These are phyloP conservation scores for Pluvialis apricaria DNA, from an alignment of 2,113 vertebrate genomes.

Conservation along the genomic window DNA sequence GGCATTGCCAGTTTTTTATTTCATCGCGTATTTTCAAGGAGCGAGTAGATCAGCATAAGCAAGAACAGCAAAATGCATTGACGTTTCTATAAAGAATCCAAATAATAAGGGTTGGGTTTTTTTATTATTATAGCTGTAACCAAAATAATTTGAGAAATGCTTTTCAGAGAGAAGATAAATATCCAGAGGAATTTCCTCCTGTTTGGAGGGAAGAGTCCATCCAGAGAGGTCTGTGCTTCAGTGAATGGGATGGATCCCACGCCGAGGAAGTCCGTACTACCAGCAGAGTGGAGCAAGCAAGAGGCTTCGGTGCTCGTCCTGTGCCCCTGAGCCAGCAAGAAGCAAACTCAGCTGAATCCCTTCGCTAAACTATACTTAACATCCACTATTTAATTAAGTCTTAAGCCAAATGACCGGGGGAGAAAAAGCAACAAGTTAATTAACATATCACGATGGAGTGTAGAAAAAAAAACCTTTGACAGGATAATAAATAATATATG, in stretches of 20 bases:
- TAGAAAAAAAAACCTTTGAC: background rate
- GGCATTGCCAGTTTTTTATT: background rate
- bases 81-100: background rate
- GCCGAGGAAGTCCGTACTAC: fast-evolving
- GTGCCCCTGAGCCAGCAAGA: background rate
- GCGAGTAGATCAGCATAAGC: background rate
- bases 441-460: background rate
- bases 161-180: background rate
- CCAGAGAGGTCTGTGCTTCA: background rate
- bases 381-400: background rate
- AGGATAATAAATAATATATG: background rate
- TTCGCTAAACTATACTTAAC: background rate
- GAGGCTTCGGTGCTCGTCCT: background rate
- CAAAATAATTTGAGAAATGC: background rate
- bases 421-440: background rate
- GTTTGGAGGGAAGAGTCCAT: background rate
- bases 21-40: background rate
- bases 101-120: background rate
- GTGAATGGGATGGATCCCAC: background rate
- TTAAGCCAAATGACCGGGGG: background rate
- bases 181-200: background rate
- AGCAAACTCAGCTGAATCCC: background rate
- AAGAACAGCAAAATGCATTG: background rate
- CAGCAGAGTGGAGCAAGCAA: fast-evolving
- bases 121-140: background rate